Evolutionary conservation across 2,888 invertebrate species (phyloP), one percentile per base, ranked within the genome.

Genomic region (Pheosia tremula): DNA sequence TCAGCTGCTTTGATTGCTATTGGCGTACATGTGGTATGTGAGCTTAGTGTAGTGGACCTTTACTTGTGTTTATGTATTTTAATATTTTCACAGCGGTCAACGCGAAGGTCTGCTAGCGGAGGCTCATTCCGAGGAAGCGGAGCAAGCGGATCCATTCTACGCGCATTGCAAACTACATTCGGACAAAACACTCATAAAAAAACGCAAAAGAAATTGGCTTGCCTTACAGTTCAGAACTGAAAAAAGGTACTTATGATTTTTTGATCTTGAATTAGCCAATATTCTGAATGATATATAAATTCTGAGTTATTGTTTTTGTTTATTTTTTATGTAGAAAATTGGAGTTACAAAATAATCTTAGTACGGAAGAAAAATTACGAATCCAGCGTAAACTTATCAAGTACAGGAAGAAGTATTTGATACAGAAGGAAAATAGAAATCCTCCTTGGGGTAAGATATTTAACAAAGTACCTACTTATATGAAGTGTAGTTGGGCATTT

Each of bases 141-240:
- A 98, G 78, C 98, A 98, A 78, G 98, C 98, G 0, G 99, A 99
- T 92, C 99, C 99, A 0, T 99, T 98, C 86, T 99, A 98, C 87
- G 99, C 99, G 0, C 98, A 99, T 83, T 99, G 99, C 85, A 97
- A 97, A 86, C 94, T 98, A 56, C 99, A 99, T 88, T 98, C 98
- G 0, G 99, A 99, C 83, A 98, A 98, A 87, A 95, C 96, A 5
- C 94, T 97, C 64, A 96, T 98, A 50, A 96, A 97, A 80, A 95
- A 96, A 81, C 95, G 97, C 6, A 96, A 96, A 80, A 94, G 97
- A 5, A 98, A 98, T 84, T 98, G 97, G 95, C 94, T 98, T 64
- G 97, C 98, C 0, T 91, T 98, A 60, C 97, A 98, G 82, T 94
- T 98, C 72, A 95, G 98, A 68, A 96, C 97, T 11, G 96, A 97